Evolutionary conservation across 1,140 invertebrate species (phyloP), one percentile per base, ranked within the genome.

Genomic region (Leguminivora glycinivorella): DNA sequence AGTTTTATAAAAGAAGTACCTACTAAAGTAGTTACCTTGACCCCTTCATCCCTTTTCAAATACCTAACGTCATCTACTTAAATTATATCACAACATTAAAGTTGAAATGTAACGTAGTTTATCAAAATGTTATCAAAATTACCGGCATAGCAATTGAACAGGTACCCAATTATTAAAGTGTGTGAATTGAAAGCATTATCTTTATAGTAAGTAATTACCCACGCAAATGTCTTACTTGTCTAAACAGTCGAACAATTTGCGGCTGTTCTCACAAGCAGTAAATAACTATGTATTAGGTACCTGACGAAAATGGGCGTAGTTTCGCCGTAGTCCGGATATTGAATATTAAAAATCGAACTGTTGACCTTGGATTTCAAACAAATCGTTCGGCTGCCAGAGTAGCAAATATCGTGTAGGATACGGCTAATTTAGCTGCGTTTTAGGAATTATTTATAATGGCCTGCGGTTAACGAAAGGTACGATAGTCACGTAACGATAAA

Each of bases 321-420:
- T n/a, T n/a, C 19, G 19, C 22, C 9, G 17, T 52, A 2, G 17
- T 52, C 7, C 47, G 19, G 19, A 52, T 52, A 52, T 52, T 52
- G 22, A 52, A 22, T 9, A n/a, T 19, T 52, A 19, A 52, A 22
- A 22, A 52, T 52, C 47, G 2, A 22, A 9, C 47, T 22, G 6
- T 22, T 19, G 47, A 22, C 47, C 47, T 52, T 52, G 47, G 19
- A 52, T 52, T 22, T 52, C 19, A 52, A 52, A 22, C 19, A 22
- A 52, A 52, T 52, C 6, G 22, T 52, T 52, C 47, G 17, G 19
- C 47, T 22, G 19, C 47, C 47, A n/a, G 19, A 52, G 19, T 22
- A 52, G 47, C 47, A 22, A 14, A 38, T 67, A 67, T 31, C 66
- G 66, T 63, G 58, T 63, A 29, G 58, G 58, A 63, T 63, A 63